Base-by-base conservation (phyloP, 2,113 vertebrate genomes). In the Spilogale gracilis region DNA sequence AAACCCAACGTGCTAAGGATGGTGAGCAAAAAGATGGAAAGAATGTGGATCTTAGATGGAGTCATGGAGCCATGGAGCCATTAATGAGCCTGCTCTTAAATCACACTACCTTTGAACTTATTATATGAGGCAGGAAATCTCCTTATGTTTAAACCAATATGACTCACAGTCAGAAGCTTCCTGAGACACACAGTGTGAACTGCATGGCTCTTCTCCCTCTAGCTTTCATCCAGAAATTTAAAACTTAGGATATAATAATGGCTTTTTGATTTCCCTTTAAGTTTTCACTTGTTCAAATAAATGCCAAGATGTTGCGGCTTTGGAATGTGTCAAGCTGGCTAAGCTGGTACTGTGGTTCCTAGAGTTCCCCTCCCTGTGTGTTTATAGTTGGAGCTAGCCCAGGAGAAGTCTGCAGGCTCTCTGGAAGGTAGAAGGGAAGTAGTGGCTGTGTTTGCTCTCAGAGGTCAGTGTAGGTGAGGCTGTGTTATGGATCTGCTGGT, bases 281-380 rank as follows among this genome's bases (percentile, higher is more conserved):
- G 27, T 60, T 95, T 96, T 96, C 71, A 93, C 17, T 67, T 84
- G 56, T 91, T 94, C 27, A 79, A 79, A 45, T 73, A 71, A 83
- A 25, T 73, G 48, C 80, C 60, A 88, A 78, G 76, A 56, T 78
- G 50, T 83, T 45, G 30, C 88, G 76, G 43, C 65, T 83, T 88
- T 79, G 25, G 78, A 78, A 58, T 91, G 16, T 50, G 11, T 67
- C 76, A 58, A 16, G 48, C 87, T 71, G 69, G 27, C 81, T 91
- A 79, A 89, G 78, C 48, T 60, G 71, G 21, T 74, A 56, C 20
- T 88, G 73, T 30, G 25, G 88, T 95, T 74, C 25, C 78, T 71
- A 43, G 54, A 58, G 32, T 94, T 94, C 50, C 32, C 17, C 9
- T 89, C 32, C 48, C 60, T 83, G 52, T 88, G 25, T 82, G 23